These are phyloP conservation scores for Botia kubotai DNA, from an alignment of 2,797 vertebrate genomes.

Conservation along the genomic window DNA sequence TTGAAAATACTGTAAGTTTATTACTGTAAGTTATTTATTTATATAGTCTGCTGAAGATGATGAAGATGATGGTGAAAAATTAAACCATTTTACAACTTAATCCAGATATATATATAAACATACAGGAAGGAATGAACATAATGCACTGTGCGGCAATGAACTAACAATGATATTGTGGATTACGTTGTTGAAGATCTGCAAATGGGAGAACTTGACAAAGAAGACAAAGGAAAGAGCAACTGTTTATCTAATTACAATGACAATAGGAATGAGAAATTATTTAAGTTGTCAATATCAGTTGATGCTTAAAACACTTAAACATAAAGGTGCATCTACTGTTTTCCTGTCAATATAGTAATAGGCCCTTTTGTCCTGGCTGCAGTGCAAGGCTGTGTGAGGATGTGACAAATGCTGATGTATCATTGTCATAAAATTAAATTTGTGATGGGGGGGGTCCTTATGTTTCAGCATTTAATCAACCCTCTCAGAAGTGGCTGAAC, in stretches of 20 bases:
- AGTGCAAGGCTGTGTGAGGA: conserved; percentile 82
- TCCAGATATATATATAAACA: no score
- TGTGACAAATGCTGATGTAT: conserved; percentile 78
- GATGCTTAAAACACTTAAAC: no score
- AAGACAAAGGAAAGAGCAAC: conserved; percentile 72
- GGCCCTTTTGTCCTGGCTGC: conserved; percentile 84
- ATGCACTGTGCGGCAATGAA: conserved; percentile 90
- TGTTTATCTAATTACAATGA: not conserved
- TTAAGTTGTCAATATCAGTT: not conserved
- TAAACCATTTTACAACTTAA: no score
- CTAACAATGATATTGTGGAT: conserved; percentile 82
- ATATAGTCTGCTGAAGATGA: no score
- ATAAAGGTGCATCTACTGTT: not conserved
- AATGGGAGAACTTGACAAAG: conserved; percentile 85
- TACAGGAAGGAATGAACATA: conserved; percentile 86
- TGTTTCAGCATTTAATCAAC: not conserved
- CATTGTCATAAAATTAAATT: not conserved
- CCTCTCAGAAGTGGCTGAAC: conserved; percentile 81
- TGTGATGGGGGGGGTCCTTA: not conserved
- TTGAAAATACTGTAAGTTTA: conserved; percentile 48
- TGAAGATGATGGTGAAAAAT: no score
- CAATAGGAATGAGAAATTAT: not conserved
- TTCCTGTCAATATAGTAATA: conserved; percentile 79
- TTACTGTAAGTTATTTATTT: no score
- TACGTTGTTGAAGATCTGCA: conserved; percentile 90